phyloP scores from a whole-genome alignment of 2,888 invertebrate species.

The Lapara coniferarum region DNA sequence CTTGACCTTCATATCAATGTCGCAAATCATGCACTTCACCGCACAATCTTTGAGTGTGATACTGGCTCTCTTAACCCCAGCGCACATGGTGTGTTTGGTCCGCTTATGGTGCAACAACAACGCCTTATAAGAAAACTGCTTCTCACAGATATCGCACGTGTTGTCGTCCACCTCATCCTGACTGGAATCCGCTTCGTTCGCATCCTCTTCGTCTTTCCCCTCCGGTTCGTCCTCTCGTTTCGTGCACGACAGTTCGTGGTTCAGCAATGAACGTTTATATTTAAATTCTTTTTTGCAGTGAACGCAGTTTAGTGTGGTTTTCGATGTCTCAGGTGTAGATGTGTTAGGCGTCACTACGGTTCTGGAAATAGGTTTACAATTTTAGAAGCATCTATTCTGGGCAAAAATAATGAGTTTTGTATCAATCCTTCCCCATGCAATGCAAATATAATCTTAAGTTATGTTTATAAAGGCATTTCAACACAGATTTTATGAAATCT shows the following conservation, averaged over 20 bases:
- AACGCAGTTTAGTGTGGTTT: background rate
- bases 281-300: constrained; percentile 12
- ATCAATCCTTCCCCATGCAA: too few species aligned
- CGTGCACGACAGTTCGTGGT: background rate
- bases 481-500: too few species aligned
- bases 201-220: constrained; percentile 50
- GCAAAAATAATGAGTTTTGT: too few species aligned
- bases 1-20: constrained; percentile 74
- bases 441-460: too few species aligned
- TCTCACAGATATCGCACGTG: constrained; percentile 79
- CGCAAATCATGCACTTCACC: constrained; percentile 75
- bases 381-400: background rate
- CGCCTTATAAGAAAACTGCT: constrained; percentile 74
- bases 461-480: too few species aligned
- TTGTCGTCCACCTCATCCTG: constrained; percentile 70
- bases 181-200: constrained; percentile 67
- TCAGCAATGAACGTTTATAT: constrained; percentile 1
- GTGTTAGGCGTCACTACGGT: background rate
- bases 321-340: background rate
- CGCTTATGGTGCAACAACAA: constrained; percentile 71
- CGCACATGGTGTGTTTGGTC: constrained; percentile 74
- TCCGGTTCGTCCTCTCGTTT: constrained; percentile 31
- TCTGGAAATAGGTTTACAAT: constrained; percentile 5
- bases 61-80: constrained; percentile 72
- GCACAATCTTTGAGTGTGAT: constrained; percentile 72